phyloP scores from a whole-genome alignment of 2,888 invertebrate genomes.

The Lysandra coridon region DNA sequence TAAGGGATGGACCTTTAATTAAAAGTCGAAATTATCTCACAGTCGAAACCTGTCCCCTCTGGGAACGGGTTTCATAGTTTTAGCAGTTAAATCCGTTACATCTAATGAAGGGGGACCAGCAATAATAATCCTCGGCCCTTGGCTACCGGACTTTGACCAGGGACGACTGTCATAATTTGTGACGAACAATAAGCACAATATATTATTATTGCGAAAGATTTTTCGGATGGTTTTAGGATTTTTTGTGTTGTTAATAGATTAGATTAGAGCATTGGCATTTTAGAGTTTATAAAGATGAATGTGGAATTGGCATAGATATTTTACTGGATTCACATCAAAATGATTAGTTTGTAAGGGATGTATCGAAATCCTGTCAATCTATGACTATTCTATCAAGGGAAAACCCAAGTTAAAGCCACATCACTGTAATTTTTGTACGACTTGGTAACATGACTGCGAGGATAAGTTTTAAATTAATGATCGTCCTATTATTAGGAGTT shows the following conservation, averaged over 20 bases:
- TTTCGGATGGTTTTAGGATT: not conserved
- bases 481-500: constrained; percentile 5
- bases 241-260: not conserved
- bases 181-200: not conserved
- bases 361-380: not conserved
- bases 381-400: not conserved
- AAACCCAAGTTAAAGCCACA: not conserved
- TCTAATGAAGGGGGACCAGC: constrained; percentile 79
- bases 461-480: not conserved
- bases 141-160: constrained; percentile 73
- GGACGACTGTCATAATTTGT: constrained; percentile 43
- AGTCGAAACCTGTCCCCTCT: constrained; percentile 72
- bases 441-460: not conserved
- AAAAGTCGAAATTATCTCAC: constrained; percentile 70
- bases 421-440: not conserved
- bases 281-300: not conserved
- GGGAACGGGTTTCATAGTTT: constrained; percentile 78
- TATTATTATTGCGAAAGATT: not conserved
- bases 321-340: too few species aligned
- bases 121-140: constrained; percentile 55
- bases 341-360: not conserved
- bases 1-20: constrained; percentile 53
- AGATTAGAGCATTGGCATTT: not conserved
- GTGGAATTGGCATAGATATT: not conserved
- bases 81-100: constrained; percentile 79